A percentile compares a stretch with the other conserved stretches of the same genome.
Evolutionary conservation across 2,888 invertebrate genomes (phyloP).

Genomic region (Nesidiocoris tenuis): DNA sequence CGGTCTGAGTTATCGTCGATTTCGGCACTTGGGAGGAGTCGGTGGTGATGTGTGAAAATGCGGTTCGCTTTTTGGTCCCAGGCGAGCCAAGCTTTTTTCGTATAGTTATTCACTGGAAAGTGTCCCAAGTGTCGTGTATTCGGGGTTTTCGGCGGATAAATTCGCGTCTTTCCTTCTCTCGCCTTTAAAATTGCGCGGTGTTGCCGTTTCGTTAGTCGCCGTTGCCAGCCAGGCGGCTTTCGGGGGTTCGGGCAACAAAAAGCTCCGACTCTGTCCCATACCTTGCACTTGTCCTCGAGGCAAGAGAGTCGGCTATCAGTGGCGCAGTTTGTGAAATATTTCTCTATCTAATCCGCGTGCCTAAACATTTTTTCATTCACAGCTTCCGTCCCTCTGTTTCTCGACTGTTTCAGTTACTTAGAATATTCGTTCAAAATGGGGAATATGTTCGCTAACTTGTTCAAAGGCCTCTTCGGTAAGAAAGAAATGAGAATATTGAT

Average conservation of each 20-base stretch:
- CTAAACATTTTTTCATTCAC: not conserved
- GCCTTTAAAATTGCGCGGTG: not conserved
- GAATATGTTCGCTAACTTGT: conserved; percentile 94
- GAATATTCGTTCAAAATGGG: conserved; percentile 73
- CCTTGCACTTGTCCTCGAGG: not conserved
- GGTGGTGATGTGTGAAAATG: conserved; percentile 45
- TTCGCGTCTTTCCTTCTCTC: not conserved
- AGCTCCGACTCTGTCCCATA: conserved; percentile 35
- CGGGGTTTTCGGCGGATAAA: too few relatives aligned
- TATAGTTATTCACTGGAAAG: not conserved
- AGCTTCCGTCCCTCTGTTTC: not conserved
- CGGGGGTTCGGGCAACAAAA: not conserved
- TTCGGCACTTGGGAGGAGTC: conserved; percentile 49
- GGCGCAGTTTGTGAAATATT: conserved; percentile 29
- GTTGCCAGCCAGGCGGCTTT: not conserved
- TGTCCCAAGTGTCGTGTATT: not conserved
- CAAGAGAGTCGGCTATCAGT: conserved; percentile 2
- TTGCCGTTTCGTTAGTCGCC: not conserved
- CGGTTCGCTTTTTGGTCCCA: conserved; percentile 28
- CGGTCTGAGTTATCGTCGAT: conserved; percentile 16
- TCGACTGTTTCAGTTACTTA: conserved; percentile 31
- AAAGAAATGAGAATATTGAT: conserved; percentile 99
- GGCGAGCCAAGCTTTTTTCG: not conserved
- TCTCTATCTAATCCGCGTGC: not conserved
- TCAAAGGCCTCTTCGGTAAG: conserved; percentile 99